These are phyloP conservation scores for Drosophila antonietae DNA, from an alignment of 2,888 invertebrate genomes.

Conservation along the genomic window DNA sequence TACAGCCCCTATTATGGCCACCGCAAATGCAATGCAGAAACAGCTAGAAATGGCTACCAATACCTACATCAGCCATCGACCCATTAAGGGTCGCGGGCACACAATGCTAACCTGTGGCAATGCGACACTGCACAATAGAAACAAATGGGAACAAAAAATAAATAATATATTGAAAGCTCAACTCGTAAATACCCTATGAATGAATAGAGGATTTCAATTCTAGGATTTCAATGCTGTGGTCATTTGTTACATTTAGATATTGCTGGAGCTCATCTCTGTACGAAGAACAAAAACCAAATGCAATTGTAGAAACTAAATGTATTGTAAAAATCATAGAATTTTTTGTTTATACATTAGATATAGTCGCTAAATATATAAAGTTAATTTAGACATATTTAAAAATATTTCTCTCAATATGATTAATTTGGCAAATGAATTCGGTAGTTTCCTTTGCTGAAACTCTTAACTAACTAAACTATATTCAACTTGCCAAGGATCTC, in stretches of 20 bases:
- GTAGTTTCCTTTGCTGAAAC: too few relatives aligned
- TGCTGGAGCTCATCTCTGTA: too few relatives aligned
- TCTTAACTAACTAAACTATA: too few relatives aligned
- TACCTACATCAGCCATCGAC: slow-evolving; percentile 29
- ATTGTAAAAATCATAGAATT: too few relatives aligned
- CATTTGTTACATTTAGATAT: too few relatives aligned
- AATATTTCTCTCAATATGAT: too few relatives aligned
- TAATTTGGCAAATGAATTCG: too few relatives aligned
- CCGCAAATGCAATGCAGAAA: slow-evolving; percentile 70
- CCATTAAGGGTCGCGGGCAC: slow-evolving; percentile 14
- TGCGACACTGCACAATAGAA: slow-evolving; percentile 58
- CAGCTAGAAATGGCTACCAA: slow-evolving; percentile 16
- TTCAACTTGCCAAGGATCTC: background rate
- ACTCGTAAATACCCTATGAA: slow-evolving; percentile 2
- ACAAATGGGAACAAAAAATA: background rate
- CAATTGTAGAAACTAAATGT: too few relatives aligned
- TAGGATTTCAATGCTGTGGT: background rate
- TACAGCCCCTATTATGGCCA: slow-evolving; percentile 49
- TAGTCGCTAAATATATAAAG: too few relatives aligned
- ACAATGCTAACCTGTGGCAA: slow-evolving; percentile 41
- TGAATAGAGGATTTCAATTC: background rate
- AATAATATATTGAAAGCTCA: background rate
- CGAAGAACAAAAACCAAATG: too few relatives aligned
- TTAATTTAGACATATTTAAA: too few relatives aligned
- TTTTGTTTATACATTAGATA: too few relatives aligned